Conservation (phyloP, 2,797 vertebrate species). For the Eurystomus glaucurus region DNA sequence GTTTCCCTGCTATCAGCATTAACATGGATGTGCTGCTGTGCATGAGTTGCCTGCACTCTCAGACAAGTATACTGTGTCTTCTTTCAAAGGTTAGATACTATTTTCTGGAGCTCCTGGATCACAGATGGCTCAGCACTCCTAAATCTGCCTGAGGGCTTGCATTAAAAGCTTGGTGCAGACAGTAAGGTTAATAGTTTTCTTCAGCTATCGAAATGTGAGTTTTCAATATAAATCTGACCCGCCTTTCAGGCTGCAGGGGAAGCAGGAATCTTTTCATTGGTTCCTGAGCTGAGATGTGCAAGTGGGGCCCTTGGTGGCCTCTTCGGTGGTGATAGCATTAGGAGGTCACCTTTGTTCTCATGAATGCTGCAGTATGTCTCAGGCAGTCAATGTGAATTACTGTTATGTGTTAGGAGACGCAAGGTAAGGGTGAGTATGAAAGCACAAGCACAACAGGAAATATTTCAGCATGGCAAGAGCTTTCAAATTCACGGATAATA, state of each 20-base stretch:
- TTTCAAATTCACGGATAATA: constrained; percentile 24
- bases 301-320: neutral
- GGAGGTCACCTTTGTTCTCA: constrained; percentile 11
- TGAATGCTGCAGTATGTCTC: neutral
- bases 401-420: neutral
- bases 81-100: neutral
- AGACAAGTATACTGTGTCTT: neutral
- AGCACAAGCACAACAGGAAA: neutral
- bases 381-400: neutral
- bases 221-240: neutral
- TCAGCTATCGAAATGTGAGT: neutral
- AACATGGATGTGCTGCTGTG: neutral
- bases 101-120: neutral
- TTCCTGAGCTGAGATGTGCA: neutral
- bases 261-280: neutral
- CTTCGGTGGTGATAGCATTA: neutral
- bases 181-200: neutral
- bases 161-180: neutral
- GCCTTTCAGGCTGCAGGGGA: neutral
- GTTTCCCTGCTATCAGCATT: neutral
- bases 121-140: constrained; percentile 15
- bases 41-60: neutral
- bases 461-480: neutral
- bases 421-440: neutral
- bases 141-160: constrained; percentile 3